Evolutionary conservation across 2,113 vertebrate species (phyloP).

Genomic region (Psammodynastes pulverulentus): DNA sequence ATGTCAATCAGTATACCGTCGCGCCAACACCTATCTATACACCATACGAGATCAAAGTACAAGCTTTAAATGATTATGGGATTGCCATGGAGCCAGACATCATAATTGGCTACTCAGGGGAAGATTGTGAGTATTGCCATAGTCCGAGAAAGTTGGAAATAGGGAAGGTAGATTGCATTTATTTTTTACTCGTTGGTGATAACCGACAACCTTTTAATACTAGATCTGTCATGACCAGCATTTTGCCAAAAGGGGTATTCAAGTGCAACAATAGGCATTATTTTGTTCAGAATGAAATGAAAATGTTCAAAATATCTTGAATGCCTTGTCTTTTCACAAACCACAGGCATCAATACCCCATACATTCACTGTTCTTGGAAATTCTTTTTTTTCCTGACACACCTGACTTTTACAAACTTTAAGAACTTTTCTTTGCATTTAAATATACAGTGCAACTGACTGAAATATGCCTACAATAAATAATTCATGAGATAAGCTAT

Average conservation of each 20-base stretch:
- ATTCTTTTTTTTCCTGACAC: background rate
- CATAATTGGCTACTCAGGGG: constrained; percentile 87
- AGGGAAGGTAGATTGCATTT: background rate
- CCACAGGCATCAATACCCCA: background rate
- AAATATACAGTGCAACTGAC: background rate
- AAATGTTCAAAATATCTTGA: background rate
- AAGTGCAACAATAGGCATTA: background rate
- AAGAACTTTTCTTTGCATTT: background rate
- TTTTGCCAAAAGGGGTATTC: background rate
- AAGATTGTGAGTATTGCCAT: constrained; percentile 86
- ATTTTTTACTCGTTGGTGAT: background rate
- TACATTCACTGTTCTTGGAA: background rate
- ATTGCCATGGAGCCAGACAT: constrained; percentile 80
- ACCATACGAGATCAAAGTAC: constrained; percentile 91
- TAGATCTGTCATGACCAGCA: rapidly evolving
- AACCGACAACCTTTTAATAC: background rate
- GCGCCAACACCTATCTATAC: constrained; percentile 84
- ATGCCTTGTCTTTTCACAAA: background rate
- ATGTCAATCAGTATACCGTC: constrained; percentile 72
- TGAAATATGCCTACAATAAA: background rate
- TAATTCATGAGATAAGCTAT: background rate
- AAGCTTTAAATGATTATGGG: constrained; percentile 89
- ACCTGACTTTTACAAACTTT: background rate
- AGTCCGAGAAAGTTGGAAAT: background rate
- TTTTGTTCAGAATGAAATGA: background rate